These are phyloP conservation scores for Cyprinodon brontotheroides DNA, from an alignment of 2,113 vertebrate genomes.

Conservation along the genomic window DNA sequence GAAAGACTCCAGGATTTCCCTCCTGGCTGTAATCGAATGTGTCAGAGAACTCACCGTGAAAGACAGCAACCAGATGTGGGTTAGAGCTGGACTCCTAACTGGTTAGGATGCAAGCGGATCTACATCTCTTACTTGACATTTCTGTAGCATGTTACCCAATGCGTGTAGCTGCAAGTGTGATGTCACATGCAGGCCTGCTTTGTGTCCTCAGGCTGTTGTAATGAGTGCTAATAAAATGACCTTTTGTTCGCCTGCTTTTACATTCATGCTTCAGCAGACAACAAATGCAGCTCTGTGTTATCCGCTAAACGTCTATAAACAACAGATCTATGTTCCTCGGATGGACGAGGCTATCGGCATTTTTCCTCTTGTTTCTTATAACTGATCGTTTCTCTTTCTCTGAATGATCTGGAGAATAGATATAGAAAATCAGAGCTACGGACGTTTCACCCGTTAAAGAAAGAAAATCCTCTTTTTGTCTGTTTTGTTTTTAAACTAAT, in stretches of 20 bases:
- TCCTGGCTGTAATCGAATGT: slow-evolving; percentile 1
- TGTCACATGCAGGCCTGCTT: slow-evolving; percentile 17
- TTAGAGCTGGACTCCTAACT: not conserved
- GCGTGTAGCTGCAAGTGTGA: slow-evolving; percentile 11
- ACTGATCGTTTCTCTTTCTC: too few relatives aligned
- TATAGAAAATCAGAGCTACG: too few relatives aligned
- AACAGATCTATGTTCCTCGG: not conserved
- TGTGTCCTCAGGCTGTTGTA: not conserved
- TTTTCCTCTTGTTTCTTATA: too few relatives aligned
- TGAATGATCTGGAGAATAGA: too few relatives aligned
- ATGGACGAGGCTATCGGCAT: not conserved
- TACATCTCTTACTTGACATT: not conserved
- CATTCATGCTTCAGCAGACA: slow-evolving; percentile 27
- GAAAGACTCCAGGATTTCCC: not conserved
- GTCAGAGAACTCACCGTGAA: not conserved
- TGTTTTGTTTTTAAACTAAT: too few relatives aligned
- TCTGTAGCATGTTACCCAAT: slow-evolving; percentile 22
- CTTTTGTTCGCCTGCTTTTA: slow-evolving; percentile 47
- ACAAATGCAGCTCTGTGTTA: slow-evolving; percentile 63
- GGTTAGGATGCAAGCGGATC: not conserved
- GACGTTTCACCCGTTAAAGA: too few relatives aligned
- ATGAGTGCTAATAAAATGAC: slow-evolving; percentile 39
- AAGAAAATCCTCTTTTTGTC: too few relatives aligned
- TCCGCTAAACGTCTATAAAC: slow-evolving; percentile 4
- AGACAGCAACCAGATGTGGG: not conserved